Conservation (phyloP, 2,797 vertebrate genomes). For the Scomberomorus guttatus region DNA sequence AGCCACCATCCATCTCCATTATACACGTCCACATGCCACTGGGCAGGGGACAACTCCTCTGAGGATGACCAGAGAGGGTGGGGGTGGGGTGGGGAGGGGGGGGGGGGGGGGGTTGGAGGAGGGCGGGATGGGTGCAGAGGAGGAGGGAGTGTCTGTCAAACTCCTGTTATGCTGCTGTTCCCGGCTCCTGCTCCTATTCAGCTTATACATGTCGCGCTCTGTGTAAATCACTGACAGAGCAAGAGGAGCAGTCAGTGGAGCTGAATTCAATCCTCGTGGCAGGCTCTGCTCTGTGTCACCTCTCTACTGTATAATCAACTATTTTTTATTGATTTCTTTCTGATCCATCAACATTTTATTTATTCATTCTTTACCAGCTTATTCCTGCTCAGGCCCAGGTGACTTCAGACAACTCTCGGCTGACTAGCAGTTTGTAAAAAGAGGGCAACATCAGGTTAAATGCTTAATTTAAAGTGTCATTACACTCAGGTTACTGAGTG, state of each 20-base stretch:
- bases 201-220: conserved; percentile 46
- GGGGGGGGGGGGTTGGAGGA: neutral
- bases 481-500: neutral
- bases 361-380: conserved; percentile 6
- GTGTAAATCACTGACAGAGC: conserved; percentile 59
- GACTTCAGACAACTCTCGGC: conserved; percentile 4
- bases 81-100: conserved; percentile 23
- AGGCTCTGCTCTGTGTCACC: conserved; percentile 22
- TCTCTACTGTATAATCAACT: conserved; percentile 3
- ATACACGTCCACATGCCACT: conserved; percentile 82
- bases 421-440: neutral
- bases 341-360: conserved; percentile 21
- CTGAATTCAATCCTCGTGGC: conserved; percentile 45
- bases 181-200: conserved; percentile 48
- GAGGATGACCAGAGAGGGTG: conserved; percentile 60
- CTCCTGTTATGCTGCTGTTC: conserved; percentile 62
- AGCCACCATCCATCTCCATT: conserved; percentile 86
- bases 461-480: neutral
- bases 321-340: conserved; percentile 40
- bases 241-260: conserved; percentile 34
- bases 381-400: conserved; percentile 4
- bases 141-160: conserved; percentile 64
- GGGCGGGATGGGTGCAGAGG: conserved; percentile 23
- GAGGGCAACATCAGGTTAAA: neutral
- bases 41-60: conserved; percentile 78